These are phyloP conservation scores for Podotricha telesiphe DNA, from an alignment of 2,888 invertebrate species.

Conservation along the genomic window DNA sequence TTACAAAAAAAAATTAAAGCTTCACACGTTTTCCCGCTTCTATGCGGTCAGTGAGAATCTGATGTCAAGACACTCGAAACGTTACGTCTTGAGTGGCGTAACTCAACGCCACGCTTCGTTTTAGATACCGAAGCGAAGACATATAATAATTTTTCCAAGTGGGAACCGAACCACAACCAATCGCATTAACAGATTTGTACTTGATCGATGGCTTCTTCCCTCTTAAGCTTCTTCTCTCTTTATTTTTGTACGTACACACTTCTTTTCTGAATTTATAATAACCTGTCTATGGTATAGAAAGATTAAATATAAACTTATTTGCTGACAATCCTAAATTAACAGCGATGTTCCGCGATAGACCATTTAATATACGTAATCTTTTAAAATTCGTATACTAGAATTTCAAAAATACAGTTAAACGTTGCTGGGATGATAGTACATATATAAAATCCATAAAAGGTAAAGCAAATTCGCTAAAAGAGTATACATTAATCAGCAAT, in stretches of 20 bases:
- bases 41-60: too few relatives aligned
- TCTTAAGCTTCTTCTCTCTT: too few relatives aligned
- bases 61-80: too few relatives aligned
- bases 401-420: background rate
- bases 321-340: background rate
- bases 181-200: too few relatives aligned
- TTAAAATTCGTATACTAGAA: background rate
- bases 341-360: background rate
- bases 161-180: too few relatives aligned
- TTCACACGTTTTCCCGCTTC: too few relatives aligned
- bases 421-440: background rate
- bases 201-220: too few relatives aligned
- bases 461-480: slow-evolving; percentile 4
- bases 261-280: background rate
- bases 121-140: too few relatives aligned
- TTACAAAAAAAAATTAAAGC: too few relatives aligned
- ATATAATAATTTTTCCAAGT: too few relatives aligned
- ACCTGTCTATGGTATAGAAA: background rate
- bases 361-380: background rate
- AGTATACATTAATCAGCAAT: slow-evolving; percentile 11
- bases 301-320: background rate
- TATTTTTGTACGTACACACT: background rate
- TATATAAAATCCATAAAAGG: background rate
- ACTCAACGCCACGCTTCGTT: too few relatives aligned
- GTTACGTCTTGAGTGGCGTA: too few relatives aligned